Evolutionary conservation across 53 echinoderm and acorn worm species (phyloP).

Genomic region (Actinopyga echinites): DNA sequence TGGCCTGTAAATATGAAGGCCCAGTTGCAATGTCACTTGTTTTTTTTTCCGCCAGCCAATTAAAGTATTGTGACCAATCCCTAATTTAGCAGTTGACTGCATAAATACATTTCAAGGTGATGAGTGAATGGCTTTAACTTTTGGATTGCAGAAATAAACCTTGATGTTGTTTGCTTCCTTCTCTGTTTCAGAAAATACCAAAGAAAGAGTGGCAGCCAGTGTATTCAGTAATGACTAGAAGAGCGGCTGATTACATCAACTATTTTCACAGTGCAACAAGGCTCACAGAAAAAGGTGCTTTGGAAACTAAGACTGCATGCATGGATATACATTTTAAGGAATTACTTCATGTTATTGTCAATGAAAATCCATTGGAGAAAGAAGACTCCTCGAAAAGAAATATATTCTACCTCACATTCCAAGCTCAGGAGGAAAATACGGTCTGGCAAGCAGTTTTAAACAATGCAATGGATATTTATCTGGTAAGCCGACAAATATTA

Average conservation of each 20-base stretch:
- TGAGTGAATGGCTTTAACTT: too few species aligned
- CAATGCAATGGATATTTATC: conserved; percentile 70
- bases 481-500: conserved; percentile 50
- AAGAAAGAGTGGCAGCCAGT: conserved; percentile 55
- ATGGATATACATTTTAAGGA: conserved; percentile 66
- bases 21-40: too few species aligned
- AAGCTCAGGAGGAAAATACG: conserved; percentile 75
- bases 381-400: conserved; percentile 45
- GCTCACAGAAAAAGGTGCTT: background rate
- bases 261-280: conserved; percentile 57
- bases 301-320: conserved; percentile 38
- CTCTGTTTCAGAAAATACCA: conserved; percentile 66
- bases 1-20: too few species aligned
- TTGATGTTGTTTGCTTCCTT: background rate
- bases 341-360: conserved; percentile 74
- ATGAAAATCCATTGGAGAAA: conserved; percentile 67
- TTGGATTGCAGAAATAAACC: too few species aligned
- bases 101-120: too few species aligned
- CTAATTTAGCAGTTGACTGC: too few species aligned
- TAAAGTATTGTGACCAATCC: too few species aligned
- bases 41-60: too few species aligned
- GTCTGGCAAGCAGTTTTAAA: conserved; percentile 84
- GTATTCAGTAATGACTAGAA: conserved; percentile 61
- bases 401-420: conserved; percentile 75
- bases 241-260: conserved; percentile 67